A percentile compares a stretch with the other conserved stretches of the same genome.
Conservation (phyloP, 2,113 vertebrate species). For the Syngnathoides biaculeatus region DNA sequence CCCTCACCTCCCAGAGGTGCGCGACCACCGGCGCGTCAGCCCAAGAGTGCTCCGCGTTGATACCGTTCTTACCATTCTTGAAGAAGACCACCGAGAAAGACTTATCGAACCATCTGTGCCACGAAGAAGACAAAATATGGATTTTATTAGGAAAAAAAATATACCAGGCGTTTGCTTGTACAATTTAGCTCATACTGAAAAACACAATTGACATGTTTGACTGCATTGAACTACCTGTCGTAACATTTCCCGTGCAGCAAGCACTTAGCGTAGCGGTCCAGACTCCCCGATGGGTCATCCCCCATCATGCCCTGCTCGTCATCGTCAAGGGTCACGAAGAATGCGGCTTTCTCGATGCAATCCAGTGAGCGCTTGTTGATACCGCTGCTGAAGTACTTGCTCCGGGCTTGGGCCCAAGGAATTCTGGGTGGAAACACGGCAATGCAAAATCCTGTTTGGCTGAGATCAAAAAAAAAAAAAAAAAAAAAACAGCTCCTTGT, state of each 20-base stretch:
- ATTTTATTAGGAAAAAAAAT: neutral
- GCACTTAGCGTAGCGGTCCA: slow-evolving; percentile 81
- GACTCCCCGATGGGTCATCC: slow-evolving; percentile 71
- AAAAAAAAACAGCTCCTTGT: neutral
- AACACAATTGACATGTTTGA: no score
- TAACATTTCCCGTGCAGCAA: slow-evolving; percentile 84
- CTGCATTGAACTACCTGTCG: slow-evolving; percentile 73
- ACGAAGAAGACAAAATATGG: neutral
- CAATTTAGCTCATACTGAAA: no score
- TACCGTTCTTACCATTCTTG: slow-evolving; percentile 83
- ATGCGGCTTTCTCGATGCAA: slow-evolving; percentile 81
- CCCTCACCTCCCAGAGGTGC: slow-evolving; percentile 85
- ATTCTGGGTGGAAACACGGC: slow-evolving; percentile 59
- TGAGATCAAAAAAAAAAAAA: neutral
- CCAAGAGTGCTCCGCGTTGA: slow-evolving; percentile 87
- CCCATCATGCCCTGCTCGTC: slow-evolving; percentile 76
- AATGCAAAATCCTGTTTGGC: neutral
- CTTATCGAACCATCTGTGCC: slow-evolving; percentile 87
- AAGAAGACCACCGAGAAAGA: slow-evolving; percentile 82
- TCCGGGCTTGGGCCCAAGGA: slow-evolving; percentile 80
- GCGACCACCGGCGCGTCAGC: slow-evolving; percentile 82
- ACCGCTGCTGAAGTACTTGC: slow-evolving; percentile 72
- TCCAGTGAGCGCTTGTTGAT: slow-evolving; percentile 76
- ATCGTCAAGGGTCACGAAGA: slow-evolving; percentile 82
- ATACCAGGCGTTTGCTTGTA: no score